Evolutionary conservation across 1,140 invertebrate genomes (phyloP), one percentile per base, ranked within the genome.

Genomic region (Bombus confusus): DNA sequence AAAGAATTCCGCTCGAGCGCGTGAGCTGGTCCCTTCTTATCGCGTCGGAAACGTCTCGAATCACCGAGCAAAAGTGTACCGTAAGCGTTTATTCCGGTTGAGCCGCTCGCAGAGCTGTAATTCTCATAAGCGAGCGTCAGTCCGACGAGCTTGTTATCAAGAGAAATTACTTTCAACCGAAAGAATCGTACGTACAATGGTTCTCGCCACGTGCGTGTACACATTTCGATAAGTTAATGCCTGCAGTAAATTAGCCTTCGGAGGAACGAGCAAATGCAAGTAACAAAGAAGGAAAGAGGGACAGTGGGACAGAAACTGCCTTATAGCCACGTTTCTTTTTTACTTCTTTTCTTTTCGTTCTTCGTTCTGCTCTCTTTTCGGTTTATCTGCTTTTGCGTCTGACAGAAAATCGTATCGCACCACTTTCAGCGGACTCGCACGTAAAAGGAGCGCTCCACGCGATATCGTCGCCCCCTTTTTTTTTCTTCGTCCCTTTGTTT

Each of bases 1-100:
- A 59, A 68, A 85, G 41, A 76, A 85, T 89, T 85, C 62, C 74
- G 72, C 22, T 39, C 9, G 15, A 34, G 64, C 64, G 79, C 47
- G 47, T 52, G 74, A 62, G 28, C 66, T 64, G 66, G 47, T 66
- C 69, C 25, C 34, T 34, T 75, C 64, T 74, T 52, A 52, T 9
- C 39, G 28, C 2, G 34, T 39, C 15, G 31, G 75, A 28, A 62
- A 66, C n/a, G 62, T 37, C 59, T 68, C 86, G 80, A 78, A 75
- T 73, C 81, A 34, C 25, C 13, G 28, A 18, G 78, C 64, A 81
- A 88, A 88, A 85, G 73, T 79, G 83, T 86, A 69, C 13, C 13
- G 64, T 86, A 89, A 88, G 88, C 88, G 75, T 86, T 88, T 88
- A 88, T 89, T 89, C 69, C 83, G 69, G 34, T 68, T 43, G 80